Conservation (phyloP, 2,113 vertebrate genomes). For the Tachysurus fulvidraco region DNA sequence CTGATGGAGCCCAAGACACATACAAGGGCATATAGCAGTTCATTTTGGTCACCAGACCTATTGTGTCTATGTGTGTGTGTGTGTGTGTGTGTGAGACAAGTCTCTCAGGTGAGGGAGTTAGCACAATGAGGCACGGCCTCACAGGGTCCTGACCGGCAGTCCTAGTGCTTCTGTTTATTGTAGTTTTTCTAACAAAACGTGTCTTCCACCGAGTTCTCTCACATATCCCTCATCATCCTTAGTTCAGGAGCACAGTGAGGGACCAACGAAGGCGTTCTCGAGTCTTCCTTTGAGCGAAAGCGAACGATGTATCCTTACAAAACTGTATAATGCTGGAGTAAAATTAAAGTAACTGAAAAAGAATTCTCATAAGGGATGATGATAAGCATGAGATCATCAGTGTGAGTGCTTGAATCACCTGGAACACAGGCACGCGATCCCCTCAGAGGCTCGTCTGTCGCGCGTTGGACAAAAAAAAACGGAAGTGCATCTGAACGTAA, state of each 20-base stretch:
- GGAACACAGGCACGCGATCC: not conserved
- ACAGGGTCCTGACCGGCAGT: slow-evolving; percentile 76
- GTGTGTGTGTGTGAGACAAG: slow-evolving; percentile 18
- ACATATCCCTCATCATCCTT: slow-evolving; percentile 22
- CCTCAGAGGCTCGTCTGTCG: not conserved
- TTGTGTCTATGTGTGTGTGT: not conserved
- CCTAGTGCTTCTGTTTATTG: slow-evolving; percentile 60
- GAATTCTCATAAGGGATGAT: not conserved
- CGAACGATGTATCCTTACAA: not conserved
- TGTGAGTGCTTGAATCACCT: not conserved
- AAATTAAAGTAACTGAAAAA: slow-evolving; percentile 16
- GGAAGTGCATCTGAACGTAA: slow-evolving; percentile 43
- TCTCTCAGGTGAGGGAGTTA: slow-evolving; percentile 56
- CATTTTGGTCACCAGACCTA: slow-evolving; percentile 48
- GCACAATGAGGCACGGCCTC: slow-evolving; percentile 70
- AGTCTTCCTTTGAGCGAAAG: not conserved
- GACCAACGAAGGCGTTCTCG: not conserved
- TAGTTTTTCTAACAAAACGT: slow-evolving; percentile 13
- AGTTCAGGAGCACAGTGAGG: not conserved
- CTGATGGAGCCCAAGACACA: slow-evolving; percentile 52
- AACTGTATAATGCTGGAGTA: slow-evolving; percentile 15
- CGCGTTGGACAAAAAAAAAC: not conserved
- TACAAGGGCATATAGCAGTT: slow-evolving; percentile 24
- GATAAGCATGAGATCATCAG: not conserved
- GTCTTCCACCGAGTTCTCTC: not conserved